A percentile compares a stretch with the other conserved stretches of the same genome.
phyloP scores from a whole-genome alignment of 2,797 vertebrate species.

The Melanitta fusca region DNA sequence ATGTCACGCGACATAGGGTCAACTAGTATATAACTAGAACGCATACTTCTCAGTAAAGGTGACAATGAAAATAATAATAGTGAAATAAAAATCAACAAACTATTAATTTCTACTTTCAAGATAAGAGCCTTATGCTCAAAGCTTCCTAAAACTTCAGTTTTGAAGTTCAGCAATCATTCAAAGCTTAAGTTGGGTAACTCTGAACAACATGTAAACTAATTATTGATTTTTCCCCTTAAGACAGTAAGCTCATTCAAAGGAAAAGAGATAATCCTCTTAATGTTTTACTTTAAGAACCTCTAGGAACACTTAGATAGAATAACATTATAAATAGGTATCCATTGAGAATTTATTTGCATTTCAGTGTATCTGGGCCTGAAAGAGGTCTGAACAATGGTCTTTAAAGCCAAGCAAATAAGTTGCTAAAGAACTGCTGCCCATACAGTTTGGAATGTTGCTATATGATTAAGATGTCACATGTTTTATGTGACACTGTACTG shows the following conservation, averaged over 20 bases:
- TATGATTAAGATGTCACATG: background rate
- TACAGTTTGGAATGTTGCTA: background rate
- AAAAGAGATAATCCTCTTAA: conserved; percentile 76
- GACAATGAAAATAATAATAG: background rate
- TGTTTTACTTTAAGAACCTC: conserved; percentile 59
- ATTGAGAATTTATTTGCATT: conserved; percentile 68
- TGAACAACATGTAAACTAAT: conserved; percentile 55
- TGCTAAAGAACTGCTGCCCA: background rate
- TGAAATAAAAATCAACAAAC: background rate
- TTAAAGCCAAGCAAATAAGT: background rate
- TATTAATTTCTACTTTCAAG: background rate
- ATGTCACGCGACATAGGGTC: background rate
- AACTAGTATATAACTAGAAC: rapidly evolving
- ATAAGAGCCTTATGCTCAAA: background rate
- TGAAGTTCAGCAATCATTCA: conserved; percentile 28
- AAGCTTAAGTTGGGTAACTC: conserved; percentile 13
- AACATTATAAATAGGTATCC: conserved; percentile 56
- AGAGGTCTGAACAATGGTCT: background rate
- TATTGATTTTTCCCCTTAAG: conserved; percentile 66
- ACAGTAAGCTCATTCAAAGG: conserved; percentile 59
- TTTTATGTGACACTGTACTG: background rate
- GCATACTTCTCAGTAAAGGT: background rate
- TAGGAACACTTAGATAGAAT: conserved; percentile 69
- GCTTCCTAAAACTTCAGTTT: background rate
- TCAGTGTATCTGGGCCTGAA: background rate